Evolutionary conservation across 2,113 vertebrate genomes (phyloP).

Genomic region (Hippoglossus stenolepis): DNA sequence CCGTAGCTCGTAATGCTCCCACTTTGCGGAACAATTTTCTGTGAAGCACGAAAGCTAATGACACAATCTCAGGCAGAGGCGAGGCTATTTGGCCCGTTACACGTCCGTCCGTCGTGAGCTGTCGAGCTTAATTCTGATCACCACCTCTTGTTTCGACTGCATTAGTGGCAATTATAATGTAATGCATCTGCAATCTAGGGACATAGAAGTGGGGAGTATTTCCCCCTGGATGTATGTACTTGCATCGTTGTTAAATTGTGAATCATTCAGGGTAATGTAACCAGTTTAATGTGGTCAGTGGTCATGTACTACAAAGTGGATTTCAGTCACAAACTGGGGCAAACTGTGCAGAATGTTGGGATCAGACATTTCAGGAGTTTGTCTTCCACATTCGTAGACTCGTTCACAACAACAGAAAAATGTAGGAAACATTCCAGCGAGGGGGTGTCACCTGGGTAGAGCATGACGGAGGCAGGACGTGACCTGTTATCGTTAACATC

Average conservation of each 20-base stretch:
- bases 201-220: background rate
- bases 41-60: constrained; percentile 39
- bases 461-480: no score
- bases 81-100: constrained; percentile 24
- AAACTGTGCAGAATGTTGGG: no score
- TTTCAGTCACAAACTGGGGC: background rate
- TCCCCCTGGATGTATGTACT: background rate
- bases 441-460: no score
- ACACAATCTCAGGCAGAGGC: constrained; percentile 31
- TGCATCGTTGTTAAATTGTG: background rate
- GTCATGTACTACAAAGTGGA: background rate
- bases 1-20: background rate
- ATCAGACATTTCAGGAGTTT: no score
- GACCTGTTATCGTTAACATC: no score
- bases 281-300: background rate
- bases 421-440: no score
- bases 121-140: constrained; percentile 25
- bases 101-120: constrained; percentile 14
- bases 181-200: background rate
- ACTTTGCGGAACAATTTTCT: constrained; percentile 9
- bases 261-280: background rate
- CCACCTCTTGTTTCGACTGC: constrained; percentile 19
- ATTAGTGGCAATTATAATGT: constrained; percentile 14
- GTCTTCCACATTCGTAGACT: no score
- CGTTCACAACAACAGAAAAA: no score